Base-by-base conservation (phyloP, 1,140 invertebrate genomes). In the Subanguina moxae region DNA sequence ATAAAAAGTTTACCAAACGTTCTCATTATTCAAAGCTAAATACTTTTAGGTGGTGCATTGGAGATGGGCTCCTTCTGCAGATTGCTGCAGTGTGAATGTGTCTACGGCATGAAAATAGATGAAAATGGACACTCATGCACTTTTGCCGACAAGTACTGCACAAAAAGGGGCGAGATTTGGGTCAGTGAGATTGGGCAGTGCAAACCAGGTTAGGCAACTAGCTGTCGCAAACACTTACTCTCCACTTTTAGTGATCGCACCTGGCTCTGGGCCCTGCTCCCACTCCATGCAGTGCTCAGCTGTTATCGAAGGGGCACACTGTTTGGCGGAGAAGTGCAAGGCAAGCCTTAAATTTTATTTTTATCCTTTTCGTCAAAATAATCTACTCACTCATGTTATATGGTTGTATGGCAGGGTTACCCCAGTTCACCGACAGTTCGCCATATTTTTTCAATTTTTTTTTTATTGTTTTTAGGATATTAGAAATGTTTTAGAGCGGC, bases 261-360 rank as follows among this genome's bases (percentile, higher is more conserved):
- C 80, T 13, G 80, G 80, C 15, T 65, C 80, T 9, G 65, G 71
- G 25, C 67, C 73, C 19, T 82, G 80, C 42, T 67, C 67, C 21
- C 82, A 82, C 56, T 76, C 71, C 7, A 77, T 80, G 58, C 80
- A 82, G 62, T 82, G 80, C 61, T 72, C 81, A 32, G 80, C 75
- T n/a, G 79, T 78, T 11, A 74, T 78, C 1, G 48, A 68, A 7
- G 77, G 73, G 5, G 77, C 80, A 21, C 72, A 70, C 23, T 82
- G 80, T 48, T 71, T 72, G 30, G 58, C 80, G 17, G 78, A 75
- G 45, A 70, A 72, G 19, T 82, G 80, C 57, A 64, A 63, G 32
- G 32, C 32, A 38, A 38, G 32, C 11, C 32, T n/a, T n/a, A n/a
- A n/a, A n/a, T n/a, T n/a, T n/a, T n/a, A n/a, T n/a, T n/a, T n/a